Evolutionary conservation across 1,140 invertebrate genomes (phyloP).

Genomic region (Chelonus insularis): DNA sequence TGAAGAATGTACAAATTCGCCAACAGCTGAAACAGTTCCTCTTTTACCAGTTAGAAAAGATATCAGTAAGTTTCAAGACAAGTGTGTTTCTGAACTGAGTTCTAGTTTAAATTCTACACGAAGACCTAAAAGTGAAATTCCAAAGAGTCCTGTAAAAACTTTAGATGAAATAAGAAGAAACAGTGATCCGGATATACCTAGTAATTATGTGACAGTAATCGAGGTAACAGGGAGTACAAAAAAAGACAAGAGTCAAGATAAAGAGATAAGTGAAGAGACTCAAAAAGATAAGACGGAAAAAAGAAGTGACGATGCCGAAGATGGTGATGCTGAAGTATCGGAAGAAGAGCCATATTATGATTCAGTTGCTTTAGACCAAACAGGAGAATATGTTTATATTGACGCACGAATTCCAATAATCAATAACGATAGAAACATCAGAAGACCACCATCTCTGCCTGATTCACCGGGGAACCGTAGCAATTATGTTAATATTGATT

Average conservation of each 20-base stretch:
- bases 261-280: slow-evolving; percentile 49
- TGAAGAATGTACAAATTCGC: slow-evolving; percentile 3
- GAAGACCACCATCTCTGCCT: slow-evolving; percentile 63
- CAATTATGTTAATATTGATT: slow-evolving; percentile 90
- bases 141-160: slow-evolving; percentile 54
- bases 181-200: slow-evolving; percentile 61
- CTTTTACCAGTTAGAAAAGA: slow-evolving; percentile 48
- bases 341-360: slow-evolving; percentile 80
- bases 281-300: slow-evolving; percentile 42
- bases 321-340: slow-evolving; percentile 60
- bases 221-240: slow-evolving; percentile 72
- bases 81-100: slow-evolving; percentile 57
- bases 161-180: slow-evolving; percentile 51
- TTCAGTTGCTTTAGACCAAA: slow-evolving; percentile 76
- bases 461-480: slow-evolving; percentile 75
- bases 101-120: slow-evolving; percentile 49
- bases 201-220: slow-evolving; percentile 86
- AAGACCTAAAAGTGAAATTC: slow-evolving; percentile 57
- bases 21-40: slow-evolving; percentile 24
- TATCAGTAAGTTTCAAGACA: slow-evolving; percentile 56
- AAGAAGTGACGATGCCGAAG: slow-evolving; percentile 48
- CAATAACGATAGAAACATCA: slow-evolving; percentile 42
- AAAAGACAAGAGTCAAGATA: slow-evolving; percentile 53
- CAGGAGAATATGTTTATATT: slow-evolving; percentile 77
- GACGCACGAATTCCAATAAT: slow-evolving; percentile 64